phyloP scores from a whole-genome alignment of 2,113 vertebrate genomes.

The Phaethornis superciliosus region DNA sequence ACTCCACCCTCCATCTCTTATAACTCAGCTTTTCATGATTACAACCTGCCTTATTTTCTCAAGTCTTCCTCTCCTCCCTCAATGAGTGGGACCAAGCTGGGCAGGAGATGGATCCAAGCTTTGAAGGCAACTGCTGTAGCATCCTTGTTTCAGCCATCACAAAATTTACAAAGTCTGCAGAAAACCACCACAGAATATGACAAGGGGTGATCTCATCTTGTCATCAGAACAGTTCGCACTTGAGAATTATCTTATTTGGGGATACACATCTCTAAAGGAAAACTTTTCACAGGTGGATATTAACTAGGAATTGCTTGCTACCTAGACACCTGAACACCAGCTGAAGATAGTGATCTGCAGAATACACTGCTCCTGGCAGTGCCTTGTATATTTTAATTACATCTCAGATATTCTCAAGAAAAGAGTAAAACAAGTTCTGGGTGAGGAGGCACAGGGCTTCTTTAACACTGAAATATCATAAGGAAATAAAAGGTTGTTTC shows the following conservation, averaged over 20 bases:
- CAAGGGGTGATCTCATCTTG: rapidly evolving
- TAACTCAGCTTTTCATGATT: neutral
- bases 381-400: neutral
- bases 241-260: neutral
- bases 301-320: neutral
- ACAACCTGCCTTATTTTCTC: neutral
- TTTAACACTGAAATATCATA: neutral
- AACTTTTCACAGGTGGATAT: rapidly evolving
- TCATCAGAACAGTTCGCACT: neutral
- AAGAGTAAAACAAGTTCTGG: neutral
- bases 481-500: neutral
- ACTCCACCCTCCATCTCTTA: rapidly evolving
- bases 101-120: neutral
- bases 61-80: neutral
- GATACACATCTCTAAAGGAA: neutral
- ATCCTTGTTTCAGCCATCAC: neutral
- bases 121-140: neutral
- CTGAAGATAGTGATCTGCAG: neutral
- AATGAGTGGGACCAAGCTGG: neutral
- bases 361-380: neutral
- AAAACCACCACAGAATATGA: neutral
- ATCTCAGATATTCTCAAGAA: neutral
- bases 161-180: neutral
- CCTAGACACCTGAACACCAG: neutral
- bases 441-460: neutral